Conservation (phyloP, 2,797 vertebrate genomes). For the Oryzias dopingdopingensis region DNA sequence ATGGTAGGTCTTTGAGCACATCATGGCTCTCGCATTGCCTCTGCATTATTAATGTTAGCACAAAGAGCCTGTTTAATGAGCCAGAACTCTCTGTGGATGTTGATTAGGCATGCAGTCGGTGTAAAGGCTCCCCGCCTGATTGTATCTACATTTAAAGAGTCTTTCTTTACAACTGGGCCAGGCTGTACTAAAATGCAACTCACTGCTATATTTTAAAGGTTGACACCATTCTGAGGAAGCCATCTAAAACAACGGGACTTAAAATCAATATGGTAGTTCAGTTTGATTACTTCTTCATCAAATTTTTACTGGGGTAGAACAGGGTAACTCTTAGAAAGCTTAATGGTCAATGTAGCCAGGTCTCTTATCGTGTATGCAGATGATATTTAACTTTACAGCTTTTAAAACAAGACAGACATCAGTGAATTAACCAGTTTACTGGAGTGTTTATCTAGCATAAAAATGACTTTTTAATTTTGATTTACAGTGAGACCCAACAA, state of each 20-base stretch:
- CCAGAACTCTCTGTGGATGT: slow-evolving; percentile 65
- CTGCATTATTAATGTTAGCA: slow-evolving; percentile 75
- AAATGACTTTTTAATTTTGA: no score
- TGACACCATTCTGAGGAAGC: not conserved
- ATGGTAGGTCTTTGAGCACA: slow-evolving; percentile 69
- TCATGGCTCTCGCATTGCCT: slow-evolving; percentile 50
- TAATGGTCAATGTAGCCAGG: no score
- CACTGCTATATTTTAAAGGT: not conserved
- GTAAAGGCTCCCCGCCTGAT: slow-evolving; percentile 44
- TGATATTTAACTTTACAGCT: no score
- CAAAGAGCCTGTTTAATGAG: slow-evolving; percentile 75
- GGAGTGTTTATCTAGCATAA: no score
- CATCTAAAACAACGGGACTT: not conserved
- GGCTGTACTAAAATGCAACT: not conserved
- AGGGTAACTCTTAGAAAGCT: no score
- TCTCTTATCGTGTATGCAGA: no score
- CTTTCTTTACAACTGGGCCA: not conserved
- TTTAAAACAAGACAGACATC: no score
- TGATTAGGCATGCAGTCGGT: slow-evolving; percentile 60
- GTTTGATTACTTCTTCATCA: not conserved
- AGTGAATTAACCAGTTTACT: no score
- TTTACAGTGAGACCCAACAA: no score
- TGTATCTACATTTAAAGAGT: slow-evolving; percentile 34
- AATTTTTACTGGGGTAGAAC: no score
- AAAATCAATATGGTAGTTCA: not conserved